phyloP scores from a whole-genome alignment of 1,140 invertebrate genomes.

The Ceratitis capitata region DNA sequence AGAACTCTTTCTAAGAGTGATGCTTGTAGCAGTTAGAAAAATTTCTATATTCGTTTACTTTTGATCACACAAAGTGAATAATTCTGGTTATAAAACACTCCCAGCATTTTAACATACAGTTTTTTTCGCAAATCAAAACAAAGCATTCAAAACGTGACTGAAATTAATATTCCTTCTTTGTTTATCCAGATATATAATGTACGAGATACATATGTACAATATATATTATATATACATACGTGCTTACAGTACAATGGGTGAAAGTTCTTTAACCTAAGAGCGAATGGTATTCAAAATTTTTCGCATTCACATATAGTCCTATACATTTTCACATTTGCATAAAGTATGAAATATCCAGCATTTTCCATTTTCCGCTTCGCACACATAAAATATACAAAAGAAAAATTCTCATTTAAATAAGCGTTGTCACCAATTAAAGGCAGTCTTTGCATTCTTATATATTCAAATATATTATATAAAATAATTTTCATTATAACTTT shows the following conservation, averaged over 20 bases:
- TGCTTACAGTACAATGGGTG: neutral
- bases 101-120: neutral
- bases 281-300: neutral
- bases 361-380: neutral
- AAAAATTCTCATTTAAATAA: neutral
- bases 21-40: no score
- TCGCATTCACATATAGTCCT: no score
- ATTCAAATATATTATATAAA: neutral
- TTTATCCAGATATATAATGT: neutral
- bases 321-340: neutral
- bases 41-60: no score
- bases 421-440: neutral
- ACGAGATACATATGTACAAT: neutral
- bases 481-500: neutral
- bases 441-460: neutral
- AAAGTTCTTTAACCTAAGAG: constrained; percentile 16
- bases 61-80: no score
- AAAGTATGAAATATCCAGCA: neutral
- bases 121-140: neutral
- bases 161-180: constrained; percentile 9
- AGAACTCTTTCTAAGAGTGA: no score
- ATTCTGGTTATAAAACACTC: neutral
- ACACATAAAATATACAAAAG: neutral
- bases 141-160: neutral
- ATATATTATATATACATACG: neutral